Evolutionary conservation across 2,888 invertebrate species (phyloP).

Genomic region (Resseliella maxima): DNA sequence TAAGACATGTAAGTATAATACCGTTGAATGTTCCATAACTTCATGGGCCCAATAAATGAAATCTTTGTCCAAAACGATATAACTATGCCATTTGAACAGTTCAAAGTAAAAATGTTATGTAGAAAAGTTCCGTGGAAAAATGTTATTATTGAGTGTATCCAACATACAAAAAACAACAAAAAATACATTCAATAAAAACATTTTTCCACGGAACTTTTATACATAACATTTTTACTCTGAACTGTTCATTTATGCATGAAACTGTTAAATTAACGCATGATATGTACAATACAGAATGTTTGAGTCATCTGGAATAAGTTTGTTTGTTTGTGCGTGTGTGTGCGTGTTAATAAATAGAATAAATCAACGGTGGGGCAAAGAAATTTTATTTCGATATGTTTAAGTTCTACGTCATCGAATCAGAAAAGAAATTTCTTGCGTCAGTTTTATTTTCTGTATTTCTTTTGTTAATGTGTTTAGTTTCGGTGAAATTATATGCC

Average conservation of each 20-base stretch:
- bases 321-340: too few relatives aligned
- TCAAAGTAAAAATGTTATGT: too few relatives aligned
- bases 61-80: neutral
- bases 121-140: too few relatives aligned
- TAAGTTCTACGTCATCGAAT: neutral
- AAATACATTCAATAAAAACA: too few relatives aligned
- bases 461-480: neutral
- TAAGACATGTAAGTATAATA: neutral
- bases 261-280: neutral
- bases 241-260: neutral
- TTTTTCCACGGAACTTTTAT: too few relatives aligned
- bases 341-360: too few relatives aligned
- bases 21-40: neutral
- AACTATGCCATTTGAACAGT: too few relatives aligned
- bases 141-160: neutral
- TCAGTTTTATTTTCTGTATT: neutral
- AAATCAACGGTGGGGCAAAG: neutral
- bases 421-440: constrained; percentile 30
- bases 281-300: neutral
- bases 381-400: constrained; percentile 2
- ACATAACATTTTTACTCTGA: too few relatives aligned
- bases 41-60: neutral
- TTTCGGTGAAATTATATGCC: constrained; percentile 26
- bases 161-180: too few relatives aligned
- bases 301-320: neutral